phyloP scores from a whole-genome alignment of 2,888 invertebrate species.

The Agrotis clavis region DNA sequence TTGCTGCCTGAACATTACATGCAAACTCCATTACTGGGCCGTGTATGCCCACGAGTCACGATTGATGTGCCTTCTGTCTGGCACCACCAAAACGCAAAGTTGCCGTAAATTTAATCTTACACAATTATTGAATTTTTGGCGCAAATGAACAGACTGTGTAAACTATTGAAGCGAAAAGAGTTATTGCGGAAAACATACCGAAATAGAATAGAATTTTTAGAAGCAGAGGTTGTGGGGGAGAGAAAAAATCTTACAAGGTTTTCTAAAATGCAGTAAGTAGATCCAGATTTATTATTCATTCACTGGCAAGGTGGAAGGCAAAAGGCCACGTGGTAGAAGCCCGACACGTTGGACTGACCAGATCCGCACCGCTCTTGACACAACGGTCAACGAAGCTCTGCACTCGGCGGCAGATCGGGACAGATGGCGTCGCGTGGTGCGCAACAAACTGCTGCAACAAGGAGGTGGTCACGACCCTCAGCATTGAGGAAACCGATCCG shows the following conservation, averaged over 20 bases:
- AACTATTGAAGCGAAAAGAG: slow-evolving; percentile 7
- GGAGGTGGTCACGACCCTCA: no score
- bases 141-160: background rate
- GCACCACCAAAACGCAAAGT: slow-evolving; percentile 11
- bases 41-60: slow-evolving; percentile 35
- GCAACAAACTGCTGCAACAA: no score
- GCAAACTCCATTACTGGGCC: slow-evolving; percentile 55
- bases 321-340: no score
- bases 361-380: no score
- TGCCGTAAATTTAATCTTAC: slow-evolving; percentile 6
- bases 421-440: no score
- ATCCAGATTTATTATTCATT: background rate
- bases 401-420: no score
- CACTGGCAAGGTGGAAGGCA: no score
- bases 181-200: slow-evolving; percentile 3
- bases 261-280: background rate
- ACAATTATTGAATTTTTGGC: slow-evolving; percentile 6
- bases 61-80: slow-evolving; percentile 9
- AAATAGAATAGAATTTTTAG: slow-evolving; percentile 13
- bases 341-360: no score
- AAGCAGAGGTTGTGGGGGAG: background rate
- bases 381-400: no score
- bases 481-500: no score
- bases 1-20: slow-evolving; percentile 46
- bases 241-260: background rate